A percentile compares a stretch with the other conserved stretches of the same genome.
phyloP scores from a whole-genome alignment of 2,113 vertebrate species.

The Larimichthys crocea region DNA sequence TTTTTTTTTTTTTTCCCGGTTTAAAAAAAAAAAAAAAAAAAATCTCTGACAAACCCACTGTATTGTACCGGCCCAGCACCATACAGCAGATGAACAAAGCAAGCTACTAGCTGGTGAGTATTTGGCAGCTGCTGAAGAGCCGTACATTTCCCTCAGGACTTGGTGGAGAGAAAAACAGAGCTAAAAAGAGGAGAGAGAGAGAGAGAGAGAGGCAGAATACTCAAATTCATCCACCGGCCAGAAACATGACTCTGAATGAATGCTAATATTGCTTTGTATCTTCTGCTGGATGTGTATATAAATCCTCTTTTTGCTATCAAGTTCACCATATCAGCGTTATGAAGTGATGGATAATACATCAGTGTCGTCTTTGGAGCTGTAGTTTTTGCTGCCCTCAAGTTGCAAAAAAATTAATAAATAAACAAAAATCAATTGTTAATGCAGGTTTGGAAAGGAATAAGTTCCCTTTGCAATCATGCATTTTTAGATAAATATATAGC shows the following conservation, averaged over 20 bases:
- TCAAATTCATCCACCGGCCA: neutral
- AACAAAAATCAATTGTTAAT: neutral
- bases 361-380: neutral
- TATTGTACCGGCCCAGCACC: neutral
- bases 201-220: neutral
- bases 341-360: neutral
- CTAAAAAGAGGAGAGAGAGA: neutral
- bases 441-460: neutral
- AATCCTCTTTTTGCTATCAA: neutral
- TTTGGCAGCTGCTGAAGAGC: neutral
- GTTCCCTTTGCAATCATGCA: neutral
- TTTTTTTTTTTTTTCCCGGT: neutral
- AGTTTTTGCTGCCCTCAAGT: neutral
- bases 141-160: neutral
- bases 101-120: neutral
- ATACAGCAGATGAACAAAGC: neutral
- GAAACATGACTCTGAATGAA: neutral
- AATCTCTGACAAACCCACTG: neutral
- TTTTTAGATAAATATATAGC: neutral
- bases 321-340: neutral
- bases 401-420: neutral
- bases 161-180: conserved; percentile 1
- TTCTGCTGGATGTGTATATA: neutral
- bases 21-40: neutral
- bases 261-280: neutral